A percentile compares a stretch with the other conserved stretches of the same genome.
Evolutionary conservation across 2,113 vertebrate species (phyloP).

Genomic region (Danio rerio): DNA sequence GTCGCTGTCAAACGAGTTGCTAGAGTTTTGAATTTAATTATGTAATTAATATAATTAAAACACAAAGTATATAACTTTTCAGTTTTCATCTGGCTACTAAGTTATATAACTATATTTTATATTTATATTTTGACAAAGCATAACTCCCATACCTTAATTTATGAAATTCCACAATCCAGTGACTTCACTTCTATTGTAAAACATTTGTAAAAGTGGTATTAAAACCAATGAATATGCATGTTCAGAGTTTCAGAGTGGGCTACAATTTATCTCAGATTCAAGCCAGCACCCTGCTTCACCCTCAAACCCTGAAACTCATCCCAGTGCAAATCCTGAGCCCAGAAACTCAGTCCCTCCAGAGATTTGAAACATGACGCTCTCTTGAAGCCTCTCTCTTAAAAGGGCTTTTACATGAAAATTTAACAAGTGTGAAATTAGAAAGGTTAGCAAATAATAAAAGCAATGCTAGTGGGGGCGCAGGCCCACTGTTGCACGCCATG

Average conservation of each 20-base stretch:
- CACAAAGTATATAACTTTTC: no score
- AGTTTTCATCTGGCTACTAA: no score
- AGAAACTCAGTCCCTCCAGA: constrained; percentile 12
- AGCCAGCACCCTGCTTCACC: neutral
- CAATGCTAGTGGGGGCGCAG: constrained; percentile 54
- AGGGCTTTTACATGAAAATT: constrained; percentile 77
- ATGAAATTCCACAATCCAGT: neutral
- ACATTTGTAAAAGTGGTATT: neutral
- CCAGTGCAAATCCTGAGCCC: neutral
- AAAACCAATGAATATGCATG: neutral
- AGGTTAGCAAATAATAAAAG: constrained; percentile 71
- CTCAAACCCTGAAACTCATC: constrained; percentile 7
- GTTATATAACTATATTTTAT: no score
- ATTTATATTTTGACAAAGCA: neutral
- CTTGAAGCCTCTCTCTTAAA: constrained; percentile 70
- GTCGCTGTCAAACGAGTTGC: no score
- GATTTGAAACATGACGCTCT: constrained; percentile 63
- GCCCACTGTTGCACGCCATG: constrained; percentile 46
- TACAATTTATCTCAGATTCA: neutral
- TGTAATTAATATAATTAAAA: no score
- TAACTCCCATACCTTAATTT: neutral
- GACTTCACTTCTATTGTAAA: neutral
- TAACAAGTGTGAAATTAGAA: constrained; percentile 84
- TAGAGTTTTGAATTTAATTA: no score
- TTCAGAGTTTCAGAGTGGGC: neutral